These are phyloP conservation scores for Cyrtonyx montezumae DNA, from an alignment of 2,113 vertebrate genomes.

Conservation along the genomic window DNA sequence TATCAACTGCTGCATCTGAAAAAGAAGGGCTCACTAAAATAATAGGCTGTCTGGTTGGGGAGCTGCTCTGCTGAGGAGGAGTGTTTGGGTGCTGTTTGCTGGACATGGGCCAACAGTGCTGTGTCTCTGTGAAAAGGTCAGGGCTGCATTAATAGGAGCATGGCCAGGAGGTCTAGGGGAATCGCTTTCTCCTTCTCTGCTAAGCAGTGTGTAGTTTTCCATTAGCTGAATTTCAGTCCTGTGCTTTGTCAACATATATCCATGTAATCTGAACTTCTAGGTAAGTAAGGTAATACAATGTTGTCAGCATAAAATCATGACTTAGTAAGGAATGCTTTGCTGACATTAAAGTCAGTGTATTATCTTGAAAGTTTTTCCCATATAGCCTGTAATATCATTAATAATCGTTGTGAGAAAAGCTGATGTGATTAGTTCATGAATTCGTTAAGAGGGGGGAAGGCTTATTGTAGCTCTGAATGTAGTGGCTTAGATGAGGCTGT, in stretches of 20 bases:
- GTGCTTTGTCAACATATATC: not conserved
- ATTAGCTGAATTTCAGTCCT: not conserved
- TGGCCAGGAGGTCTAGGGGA: rapidly evolving
- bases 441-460: not conserved
- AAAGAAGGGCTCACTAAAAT: not conserved
- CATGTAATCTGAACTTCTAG: not conserved
- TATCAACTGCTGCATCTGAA: not conserved
- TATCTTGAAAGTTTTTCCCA: not conserved
- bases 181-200: not conserved
- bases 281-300: not conserved
- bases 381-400: not conserved
- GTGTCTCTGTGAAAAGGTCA: not conserved
- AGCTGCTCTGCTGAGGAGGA: not conserved
- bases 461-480: not conserved
- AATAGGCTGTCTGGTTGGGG: not conserved
- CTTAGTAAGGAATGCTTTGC: not conserved
- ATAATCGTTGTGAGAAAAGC: not conserved
- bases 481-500: not conserved
- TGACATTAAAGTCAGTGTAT: not conserved
- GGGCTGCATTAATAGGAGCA: rapidly evolving
- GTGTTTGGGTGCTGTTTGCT: not conserved
- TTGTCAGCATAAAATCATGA: not conserved
- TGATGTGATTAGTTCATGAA: not conserved
- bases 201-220: too few species aligned
- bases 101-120: not conserved